These are phyloP conservation scores for Octodonta nipae DNA, from an alignment of 2,888 invertebrate genomes.

Conservation along the genomic window DNA sequence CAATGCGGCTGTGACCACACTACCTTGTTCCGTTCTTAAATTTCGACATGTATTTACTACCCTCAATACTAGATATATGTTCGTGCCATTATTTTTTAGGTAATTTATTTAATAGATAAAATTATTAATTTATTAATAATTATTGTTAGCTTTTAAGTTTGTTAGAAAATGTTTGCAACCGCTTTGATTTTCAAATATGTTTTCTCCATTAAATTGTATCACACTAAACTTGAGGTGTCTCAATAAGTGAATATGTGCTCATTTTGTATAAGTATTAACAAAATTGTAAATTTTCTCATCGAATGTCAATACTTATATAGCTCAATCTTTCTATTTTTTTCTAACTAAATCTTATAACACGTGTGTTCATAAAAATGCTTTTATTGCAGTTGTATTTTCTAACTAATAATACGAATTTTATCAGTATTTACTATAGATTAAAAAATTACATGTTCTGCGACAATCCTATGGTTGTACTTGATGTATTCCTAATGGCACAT, in stretches of 20 bases:
- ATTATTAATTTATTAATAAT: too few relatives aligned
- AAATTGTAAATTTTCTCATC: slow-evolving; percentile 26
- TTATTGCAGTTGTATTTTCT: slow-evolving; percentile 18
- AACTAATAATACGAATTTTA: too few relatives aligned
- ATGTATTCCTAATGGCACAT: too few relatives aligned
- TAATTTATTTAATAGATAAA: too few relatives aligned
- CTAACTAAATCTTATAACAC: slow-evolving; percentile 24
- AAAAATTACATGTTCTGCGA: too few relatives aligned
- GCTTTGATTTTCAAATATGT: slow-evolving; percentile 11
- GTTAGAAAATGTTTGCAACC: slow-evolving; percentile 13
- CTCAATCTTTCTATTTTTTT: slow-evolving; percentile 34
- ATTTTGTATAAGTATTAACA: slow-evolving; percentile 22
- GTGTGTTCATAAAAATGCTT: slow-evolving; percentile 23
- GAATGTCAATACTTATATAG: slow-evolving; percentile 37
- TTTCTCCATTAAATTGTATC: slow-evolving; percentile 4
- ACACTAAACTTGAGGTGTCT: slow-evolving; percentile 21
- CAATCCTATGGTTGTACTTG: too few relatives aligned
- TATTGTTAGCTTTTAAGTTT: too few relatives aligned
- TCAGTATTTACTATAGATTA: too few relatives aligned
- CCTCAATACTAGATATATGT: background rate
- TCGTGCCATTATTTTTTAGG: too few relatives aligned
- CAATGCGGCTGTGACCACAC: slow-evolving; percentile 11
- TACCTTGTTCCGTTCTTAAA: background rate
- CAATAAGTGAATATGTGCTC: slow-evolving; percentile 21
- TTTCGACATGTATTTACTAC: background rate